Base-by-base conservation (phyloP, 2,797 vertebrate species). In the Huso huso region DNA sequence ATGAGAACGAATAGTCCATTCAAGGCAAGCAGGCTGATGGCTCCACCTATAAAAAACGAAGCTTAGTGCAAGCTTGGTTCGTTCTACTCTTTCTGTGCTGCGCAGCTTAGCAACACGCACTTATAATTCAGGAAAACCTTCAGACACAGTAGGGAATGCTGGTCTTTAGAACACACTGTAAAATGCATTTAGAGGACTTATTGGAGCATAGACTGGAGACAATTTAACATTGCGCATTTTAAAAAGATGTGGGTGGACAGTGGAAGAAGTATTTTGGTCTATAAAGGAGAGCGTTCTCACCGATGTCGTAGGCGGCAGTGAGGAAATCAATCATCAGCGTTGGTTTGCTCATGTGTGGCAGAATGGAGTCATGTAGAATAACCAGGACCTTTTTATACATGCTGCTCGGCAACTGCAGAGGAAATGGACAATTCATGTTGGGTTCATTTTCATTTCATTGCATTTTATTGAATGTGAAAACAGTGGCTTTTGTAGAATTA, bases 1-100 rank as follows among this genome's bases (percentile, higher is more conserved):
- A 99, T 96, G 74, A 99, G 86, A 70, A 97, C 76, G 73, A 99
- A 99, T 3, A 99, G 89, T 48, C 96, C 96, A 10, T 98, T 97
- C 63, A 99, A 85, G 12, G 96, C 95, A 62, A 99, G 79, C 63
- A 99, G 91, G 72, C 96, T 98, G 80, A 99, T 88, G 1, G 95
- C 95, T 0, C 97, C 97, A 68, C 97, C 97, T 99, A 71, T 65
- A 79, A 12, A 63, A 75, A 74, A 69, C 6, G 48, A 67, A 37
- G 37, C 37, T 37, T 37, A 37, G 37, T 37, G 37, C 37, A 37
- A 37, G 37, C 37, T 37, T 37, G 37, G 37, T 37, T 37, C 23
- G 4, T 37, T 37, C 23, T 37, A 37, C 23, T 37, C 2, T 4
- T 37, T 3, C 23, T 37, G 23, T 37, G 23, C 2, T 37, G 23